Base-by-base conservation (phyloP, 1,140 invertebrate species). In the Euglossa dilemma region DNA sequence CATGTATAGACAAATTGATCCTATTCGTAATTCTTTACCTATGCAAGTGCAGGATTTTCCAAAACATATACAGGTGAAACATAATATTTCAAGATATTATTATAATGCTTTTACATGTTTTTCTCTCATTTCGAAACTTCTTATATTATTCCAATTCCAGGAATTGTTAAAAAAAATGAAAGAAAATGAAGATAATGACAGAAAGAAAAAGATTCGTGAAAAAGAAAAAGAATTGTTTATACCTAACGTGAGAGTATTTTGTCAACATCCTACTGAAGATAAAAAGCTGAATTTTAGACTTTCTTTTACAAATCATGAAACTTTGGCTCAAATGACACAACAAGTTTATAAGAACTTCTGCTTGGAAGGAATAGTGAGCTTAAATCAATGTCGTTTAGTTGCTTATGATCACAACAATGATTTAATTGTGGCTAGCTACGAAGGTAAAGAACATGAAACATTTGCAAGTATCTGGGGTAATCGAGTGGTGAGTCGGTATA, bases 1-100 rank as follows among this genome's bases (percentile, higher is more conserved):
- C 36, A 98, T 98, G 97, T 99, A 98, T 91, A 94, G 98, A 80
- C 97, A 97, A 93, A 96, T 98, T 70, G 97, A 98, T 94, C 95
- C 95, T 76, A 93, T 95, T 67, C 93, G 95, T 63, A 98, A 98
- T 95, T 94, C 95, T 91, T 93, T 95, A 72, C 96, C 96, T 28
- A 96, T 97, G 91, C 94, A 95, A 83, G 93, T 95, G 20, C 95
- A 96, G 56, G 95, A 97, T 66, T 97, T 98, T 93, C 97, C 97
- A 14, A 93, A 95, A 47, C 97, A 98, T 92, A 96, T 98, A 79
- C 96, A 96, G 91, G 94, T 95, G 92, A 74, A 20, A 50, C 43
- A 12, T 25, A 57, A 28, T 56, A 57, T 45, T 8, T 36, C 70
- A 64, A 45, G 1, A 50, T 59, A 6, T 8, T 23, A 23, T 61